Conservation (phyloP, 2,888 invertebrate genomes). For the Timandra comae region DNA sequence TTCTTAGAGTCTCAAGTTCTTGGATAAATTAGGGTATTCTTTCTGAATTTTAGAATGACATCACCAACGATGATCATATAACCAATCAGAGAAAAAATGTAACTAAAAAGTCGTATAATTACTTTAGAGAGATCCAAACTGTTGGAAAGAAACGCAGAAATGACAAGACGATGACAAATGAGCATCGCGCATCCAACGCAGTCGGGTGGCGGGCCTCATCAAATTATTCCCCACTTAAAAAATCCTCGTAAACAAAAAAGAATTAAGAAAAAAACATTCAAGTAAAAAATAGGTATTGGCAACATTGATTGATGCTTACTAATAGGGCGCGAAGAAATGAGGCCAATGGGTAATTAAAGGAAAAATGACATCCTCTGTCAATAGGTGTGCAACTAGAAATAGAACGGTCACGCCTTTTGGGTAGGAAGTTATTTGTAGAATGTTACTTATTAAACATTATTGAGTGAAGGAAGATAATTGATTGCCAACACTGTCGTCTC, state of each 20-base stretch:
- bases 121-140: constrained; percentile 67
- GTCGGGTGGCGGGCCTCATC: constrained; percentile 77
- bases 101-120: constrained; percentile 71
- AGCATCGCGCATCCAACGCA: constrained; percentile 67
- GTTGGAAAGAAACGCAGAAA: constrained; percentile 74
- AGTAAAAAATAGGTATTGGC: constrained; percentile 76
- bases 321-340: constrained; percentile 76
- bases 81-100: constrained; percentile 49
- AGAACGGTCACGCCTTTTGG: constrained; percentile 69
- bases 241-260: constrained; percentile 75
- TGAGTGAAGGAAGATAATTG: constrained; percentile 73
- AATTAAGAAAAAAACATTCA: constrained; percentile 60
- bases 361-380: constrained; percentile 76
- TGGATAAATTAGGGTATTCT: too few relatives aligned
- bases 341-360: constrained; percentile 71
- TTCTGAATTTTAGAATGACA: too few relatives aligned
- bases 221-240: constrained; percentile 76
- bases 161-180: constrained; percentile 78
- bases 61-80: too few relatives aligned
- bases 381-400: constrained; percentile 61
- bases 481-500: constrained; percentile 46
- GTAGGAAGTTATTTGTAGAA: constrained; percentile 72
- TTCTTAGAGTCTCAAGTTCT: too few relatives aligned
- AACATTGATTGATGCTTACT: constrained; percentile 77
- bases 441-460: constrained; percentile 70